Evolutionary conservation across 2,113 vertebrate species (phyloP).

Genomic region (Tinamus guttatus): DNA sequence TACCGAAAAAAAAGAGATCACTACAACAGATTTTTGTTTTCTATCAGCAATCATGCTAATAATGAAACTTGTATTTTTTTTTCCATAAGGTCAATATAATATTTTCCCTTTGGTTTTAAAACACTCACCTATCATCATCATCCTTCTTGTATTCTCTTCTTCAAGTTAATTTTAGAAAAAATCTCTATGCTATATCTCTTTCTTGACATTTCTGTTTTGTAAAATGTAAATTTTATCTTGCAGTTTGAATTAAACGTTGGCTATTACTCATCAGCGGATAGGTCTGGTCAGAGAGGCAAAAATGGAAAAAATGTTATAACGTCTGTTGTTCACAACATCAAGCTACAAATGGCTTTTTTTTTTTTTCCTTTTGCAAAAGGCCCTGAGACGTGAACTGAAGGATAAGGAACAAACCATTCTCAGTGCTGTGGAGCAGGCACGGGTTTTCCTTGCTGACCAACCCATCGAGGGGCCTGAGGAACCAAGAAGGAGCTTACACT

Average conservation of each 20-base stretch:
- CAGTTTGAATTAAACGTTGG: not conserved
- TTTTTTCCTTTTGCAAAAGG: conserved; percentile 76
- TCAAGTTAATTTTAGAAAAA: not conserved
- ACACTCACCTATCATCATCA: not conserved
- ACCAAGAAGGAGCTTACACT: conserved; percentile 88
- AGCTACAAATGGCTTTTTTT: conserved; percentile 4
- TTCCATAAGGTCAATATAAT: not conserved
- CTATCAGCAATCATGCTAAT: not conserved
- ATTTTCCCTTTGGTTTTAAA: not conserved
- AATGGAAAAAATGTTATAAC: not conserved
- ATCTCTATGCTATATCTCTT: not conserved
- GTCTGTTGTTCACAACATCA: not conserved
- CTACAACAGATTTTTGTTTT: no score
- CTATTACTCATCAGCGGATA: not conserved
- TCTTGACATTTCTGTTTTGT: not conserved
- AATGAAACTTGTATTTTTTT: not conserved
- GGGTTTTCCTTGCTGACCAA: conserved; percentile 93
- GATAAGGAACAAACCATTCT: conserved; percentile 89
- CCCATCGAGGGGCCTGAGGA: conserved; percentile 96
- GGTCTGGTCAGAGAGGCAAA: not conserved
- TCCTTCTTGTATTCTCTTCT: not conserved
- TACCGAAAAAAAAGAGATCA: not conserved
- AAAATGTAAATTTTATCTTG: conserved; percentile 37
- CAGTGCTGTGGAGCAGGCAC: conserved; percentile 91
- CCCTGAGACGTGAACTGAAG: conserved; percentile 87